A percentile compares a stretch with the other conserved stretches of the same genome.
phyloP scores from a whole-genome alignment of 2,888 invertebrate genomes.

The Phania funesta region DNA sequence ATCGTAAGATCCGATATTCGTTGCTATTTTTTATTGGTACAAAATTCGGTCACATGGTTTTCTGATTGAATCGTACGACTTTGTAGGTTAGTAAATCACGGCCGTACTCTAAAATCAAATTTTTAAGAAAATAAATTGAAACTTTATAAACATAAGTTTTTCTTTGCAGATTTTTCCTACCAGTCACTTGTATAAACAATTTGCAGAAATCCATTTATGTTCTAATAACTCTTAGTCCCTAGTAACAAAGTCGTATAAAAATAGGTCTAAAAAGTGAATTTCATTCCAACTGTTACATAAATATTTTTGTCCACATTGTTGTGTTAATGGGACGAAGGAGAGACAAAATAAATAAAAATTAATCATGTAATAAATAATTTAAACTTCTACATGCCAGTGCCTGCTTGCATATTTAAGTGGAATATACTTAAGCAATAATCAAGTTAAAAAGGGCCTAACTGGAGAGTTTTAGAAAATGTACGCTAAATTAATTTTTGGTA shows the following conservation, averaged over 20 bases:
- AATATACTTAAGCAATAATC: background rate
- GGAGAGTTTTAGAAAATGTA: background rate
- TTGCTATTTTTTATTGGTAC: too few species aligned
- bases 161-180: too few species aligned
- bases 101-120: too few species aligned
- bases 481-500: too few species aligned
- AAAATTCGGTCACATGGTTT: too few species aligned
- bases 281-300: conserved; percentile 1
- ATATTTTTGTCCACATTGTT: conserved; percentile 15
- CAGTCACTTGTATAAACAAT: too few species aligned
- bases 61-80: too few species aligned
- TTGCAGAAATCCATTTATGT: too few species aligned
- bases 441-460: background rate
- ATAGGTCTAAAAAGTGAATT: background rate
- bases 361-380: conserved; percentile 60
- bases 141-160: too few species aligned
- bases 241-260: background rate
- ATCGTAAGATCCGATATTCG: too few species aligned
- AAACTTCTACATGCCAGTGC: conserved; percentile 4
- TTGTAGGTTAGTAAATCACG: too few species aligned
- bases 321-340: conserved; percentile 25
- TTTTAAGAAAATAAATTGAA: too few species aligned
- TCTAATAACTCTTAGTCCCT: conserved; percentile 12
- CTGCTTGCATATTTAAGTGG: background rate
- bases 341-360: conserved; percentile 33